A percentile compares a stretch with the other conserved stretches of the same genome.
Evolutionary conservation across 2,797 vertebrate species (phyloP).

Genomic region (Neosilurus mollespiculum): DNA sequence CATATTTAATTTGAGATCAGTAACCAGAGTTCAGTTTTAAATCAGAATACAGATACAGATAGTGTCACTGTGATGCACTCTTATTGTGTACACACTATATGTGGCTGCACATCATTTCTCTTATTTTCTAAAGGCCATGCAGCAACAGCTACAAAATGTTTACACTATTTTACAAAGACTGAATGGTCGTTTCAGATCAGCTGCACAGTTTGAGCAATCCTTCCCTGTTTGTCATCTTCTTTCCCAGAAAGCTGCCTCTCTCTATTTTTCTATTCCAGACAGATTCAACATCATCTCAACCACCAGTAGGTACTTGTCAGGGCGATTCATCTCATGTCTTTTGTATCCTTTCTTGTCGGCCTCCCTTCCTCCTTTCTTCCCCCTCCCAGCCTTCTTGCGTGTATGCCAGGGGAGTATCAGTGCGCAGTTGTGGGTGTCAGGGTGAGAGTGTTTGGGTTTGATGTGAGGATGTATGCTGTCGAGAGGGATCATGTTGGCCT

Average conservation of each 20-base stretch:
- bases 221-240: conserved; percentile 15
- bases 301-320: conserved; percentile 59
- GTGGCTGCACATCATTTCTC: background rate
- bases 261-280: conserved; percentile 46
- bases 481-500: conserved; percentile 80
- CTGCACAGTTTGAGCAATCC: conserved; percentile 19
- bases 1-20: background rate
- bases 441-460: conserved; percentile 71
- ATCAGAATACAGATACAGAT: background rate
- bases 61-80: background rate
- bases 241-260: conserved; percentile 33
- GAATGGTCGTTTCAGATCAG: background rate
- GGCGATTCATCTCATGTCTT: conserved; percentile 57
- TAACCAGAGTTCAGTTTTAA: background rate
- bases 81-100: background rate
- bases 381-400: conserved; percentile 42
- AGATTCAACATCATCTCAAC: conserved; percentile 53
- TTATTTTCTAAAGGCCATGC: conserved; percentile 13
- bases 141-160: background rate
- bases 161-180: conserved; percentile 4
- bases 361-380: conserved; percentile 35
- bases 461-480: conserved; percentile 95
- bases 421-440: conserved; percentile 67
- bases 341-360: conserved; percentile 50
- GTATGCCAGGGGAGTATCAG: conserved; percentile 53